phyloP scores from a whole-genome alignment of 2,797 vertebrate species.

The Aphelocoma californica region DNA sequence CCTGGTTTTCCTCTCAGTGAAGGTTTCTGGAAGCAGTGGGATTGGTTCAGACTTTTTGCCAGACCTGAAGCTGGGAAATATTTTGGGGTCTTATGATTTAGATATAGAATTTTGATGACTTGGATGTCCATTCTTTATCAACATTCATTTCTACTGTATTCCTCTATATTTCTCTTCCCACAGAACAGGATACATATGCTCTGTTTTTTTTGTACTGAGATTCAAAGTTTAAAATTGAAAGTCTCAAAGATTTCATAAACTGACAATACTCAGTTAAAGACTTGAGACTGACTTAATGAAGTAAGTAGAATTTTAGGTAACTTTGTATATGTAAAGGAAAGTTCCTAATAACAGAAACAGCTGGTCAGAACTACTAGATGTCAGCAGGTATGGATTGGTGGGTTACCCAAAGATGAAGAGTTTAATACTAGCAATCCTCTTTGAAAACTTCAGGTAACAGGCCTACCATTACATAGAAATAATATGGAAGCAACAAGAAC shows the following conservation, averaged over 20 bases:
- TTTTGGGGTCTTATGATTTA: neutral
- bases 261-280: neutral
- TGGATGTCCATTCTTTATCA: neutral
- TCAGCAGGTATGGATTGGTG: neutral
- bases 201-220: neutral
- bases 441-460: neutral
- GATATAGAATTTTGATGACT: neutral
- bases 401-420: neutral
- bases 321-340: neutral
- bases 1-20: neutral
- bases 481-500: neutral
- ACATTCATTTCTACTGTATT: neutral
- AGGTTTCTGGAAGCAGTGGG: neutral
- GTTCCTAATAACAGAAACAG: neutral
- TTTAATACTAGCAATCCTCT: neutral
- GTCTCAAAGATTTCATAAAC: neutral
- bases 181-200: neutral
- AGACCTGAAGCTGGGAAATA: neutral
- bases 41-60: neutral
- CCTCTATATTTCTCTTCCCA: neutral
- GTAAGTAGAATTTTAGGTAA: neutral
- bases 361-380: neutral
- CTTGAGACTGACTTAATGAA: neutral
- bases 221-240: neutral
- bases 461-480: neutral